Base-by-base conservation (phyloP, 2,113 vertebrate species). In the Zosterops lateralis region DNA sequence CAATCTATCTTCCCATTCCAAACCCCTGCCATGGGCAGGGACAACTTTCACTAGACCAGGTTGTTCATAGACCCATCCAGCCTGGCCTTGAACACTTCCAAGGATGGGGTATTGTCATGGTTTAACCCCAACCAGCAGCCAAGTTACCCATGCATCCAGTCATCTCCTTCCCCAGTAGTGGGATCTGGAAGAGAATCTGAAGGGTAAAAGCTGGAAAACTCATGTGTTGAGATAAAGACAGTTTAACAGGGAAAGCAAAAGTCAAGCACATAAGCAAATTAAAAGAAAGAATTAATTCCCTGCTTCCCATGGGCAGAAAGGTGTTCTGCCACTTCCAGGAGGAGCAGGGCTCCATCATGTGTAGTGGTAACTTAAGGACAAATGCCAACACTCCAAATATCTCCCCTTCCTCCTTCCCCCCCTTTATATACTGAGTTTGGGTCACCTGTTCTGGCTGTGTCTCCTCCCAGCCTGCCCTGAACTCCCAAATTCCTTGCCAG, bases 401-500 rank as follows among this genome's bases (percentile, higher is more conserved):
- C 18, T 12, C 12, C 10, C 7, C 19, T 65, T 84, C 42, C 34
- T 65, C 34, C 24, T 56, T 12, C 18, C 10, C 4, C 2, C 2
- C 1, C 7, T 47, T 28, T 12, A 28, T 56, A 45, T 9, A 17
- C n/a, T 15, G 12, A 56, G 12, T 64, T 47, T 56, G 10, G 7
- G 9, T 28, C 19, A 40, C 8, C 28, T 65, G 9, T 56, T 3
- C 29, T n/a, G n/a, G 22, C 60, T 48, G 42, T 56, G 60, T 38
- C 21, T 14, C 12, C 3, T 47, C n/a, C 67, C 28, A n/a, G 0
- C 9, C 14, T 38, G 17, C 12, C 24, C 42, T 48, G 19, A 2
- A 24, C 0, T 10, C 34, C 29, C 10, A 66, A 1, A 4, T 74
- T 57, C 24, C 29, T 48, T 1, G 0, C 34, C 15, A 12, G 18